Evolutionary conservation across 2,797 vertebrate species (phyloP).

Genomic region (Muscicapa striata): DNA sequence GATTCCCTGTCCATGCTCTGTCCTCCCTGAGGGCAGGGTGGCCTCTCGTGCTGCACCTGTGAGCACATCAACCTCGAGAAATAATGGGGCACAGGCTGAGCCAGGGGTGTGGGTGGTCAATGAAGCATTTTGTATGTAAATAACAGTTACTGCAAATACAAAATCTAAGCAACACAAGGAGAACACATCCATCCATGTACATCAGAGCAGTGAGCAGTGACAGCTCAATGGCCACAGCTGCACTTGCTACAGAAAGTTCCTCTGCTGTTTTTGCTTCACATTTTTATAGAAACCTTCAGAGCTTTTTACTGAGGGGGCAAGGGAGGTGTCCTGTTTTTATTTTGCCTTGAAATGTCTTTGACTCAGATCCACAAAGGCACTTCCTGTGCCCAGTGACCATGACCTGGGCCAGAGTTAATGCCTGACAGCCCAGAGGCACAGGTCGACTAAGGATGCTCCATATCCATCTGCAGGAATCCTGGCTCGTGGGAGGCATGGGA

Average conservation of each 20-base stretch:
- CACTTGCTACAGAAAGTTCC: not conserved
- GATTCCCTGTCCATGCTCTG: not conserved
- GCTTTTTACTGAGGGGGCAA: not conserved
- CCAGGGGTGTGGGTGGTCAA: not conserved
- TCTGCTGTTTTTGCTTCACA: slow-evolving; percentile 10
- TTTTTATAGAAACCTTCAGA: slow-evolving; percentile 30
- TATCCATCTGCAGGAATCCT: not conserved
- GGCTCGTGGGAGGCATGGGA: not conserved
- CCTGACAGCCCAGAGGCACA: not conserved
- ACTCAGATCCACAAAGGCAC: slow-evolving; percentile 5
- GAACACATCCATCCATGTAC: not conserved
- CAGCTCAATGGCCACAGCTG: not conserved
- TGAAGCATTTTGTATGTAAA: slow-evolving; percentile 7
- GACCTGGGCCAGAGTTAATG: not conserved
- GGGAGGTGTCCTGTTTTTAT: not conserved
- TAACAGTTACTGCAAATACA: slow-evolving; percentile 34
- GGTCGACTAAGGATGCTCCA: not conserved
- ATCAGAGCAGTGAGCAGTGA: not conserved
- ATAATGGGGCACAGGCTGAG: not conserved
- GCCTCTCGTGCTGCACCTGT: accelerated
- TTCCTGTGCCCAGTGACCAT: not conserved
- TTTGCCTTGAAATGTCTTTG: slow-evolving; percentile 25
- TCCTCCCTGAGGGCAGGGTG: not conserved
- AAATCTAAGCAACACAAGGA: not conserved
- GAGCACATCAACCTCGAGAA: not conserved